Conservation (phyloP, 2,113 vertebrate species). For the Datnioides undecimradiatus region DNA sequence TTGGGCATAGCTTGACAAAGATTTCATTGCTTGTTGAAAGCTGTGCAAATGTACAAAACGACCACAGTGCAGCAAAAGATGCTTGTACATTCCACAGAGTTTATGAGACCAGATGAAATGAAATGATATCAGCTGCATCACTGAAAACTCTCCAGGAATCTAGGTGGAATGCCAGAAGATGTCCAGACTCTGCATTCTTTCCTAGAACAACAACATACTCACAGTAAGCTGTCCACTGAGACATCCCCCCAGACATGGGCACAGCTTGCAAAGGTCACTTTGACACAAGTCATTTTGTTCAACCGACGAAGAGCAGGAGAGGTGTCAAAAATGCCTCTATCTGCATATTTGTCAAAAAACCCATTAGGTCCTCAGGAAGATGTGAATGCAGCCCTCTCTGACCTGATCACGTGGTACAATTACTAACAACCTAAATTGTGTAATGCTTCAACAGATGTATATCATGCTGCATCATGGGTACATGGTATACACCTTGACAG, state of each 20-base stretch:
- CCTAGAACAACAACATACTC: neutral
- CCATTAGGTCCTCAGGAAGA: neutral
- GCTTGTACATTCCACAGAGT: neutral
- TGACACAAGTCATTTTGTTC: conserved; percentile 63
- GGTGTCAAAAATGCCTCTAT: conserved; percentile 53
- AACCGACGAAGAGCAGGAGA: conserved; percentile 50
- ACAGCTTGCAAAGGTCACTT: conserved; percentile 50
- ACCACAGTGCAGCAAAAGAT: neutral
- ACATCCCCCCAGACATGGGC: conserved; percentile 3
- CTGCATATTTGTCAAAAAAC: conserved; percentile 36
- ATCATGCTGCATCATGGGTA: too few relatives aligned
- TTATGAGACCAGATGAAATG: neutral
- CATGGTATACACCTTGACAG: too few relatives aligned
- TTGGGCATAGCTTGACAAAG: neutral
- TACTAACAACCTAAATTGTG: too few relatives aligned
- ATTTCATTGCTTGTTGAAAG: neutral
- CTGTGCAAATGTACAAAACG: neutral
- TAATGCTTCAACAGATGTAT: too few relatives aligned
- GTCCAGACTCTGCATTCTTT: conserved; percentile 41
- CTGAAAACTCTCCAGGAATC: conserved; percentile 40
- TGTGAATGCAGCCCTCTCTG: neutral
- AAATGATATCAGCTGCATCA: neutral
- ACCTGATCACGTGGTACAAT: too few relatives aligned
- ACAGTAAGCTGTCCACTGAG: conserved; percentile 6
- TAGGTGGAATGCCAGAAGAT: conserved; percentile 57